Conservation (phyloP, 2,888 invertebrate genomes). For the Ennomos quercinarius region DNA sequence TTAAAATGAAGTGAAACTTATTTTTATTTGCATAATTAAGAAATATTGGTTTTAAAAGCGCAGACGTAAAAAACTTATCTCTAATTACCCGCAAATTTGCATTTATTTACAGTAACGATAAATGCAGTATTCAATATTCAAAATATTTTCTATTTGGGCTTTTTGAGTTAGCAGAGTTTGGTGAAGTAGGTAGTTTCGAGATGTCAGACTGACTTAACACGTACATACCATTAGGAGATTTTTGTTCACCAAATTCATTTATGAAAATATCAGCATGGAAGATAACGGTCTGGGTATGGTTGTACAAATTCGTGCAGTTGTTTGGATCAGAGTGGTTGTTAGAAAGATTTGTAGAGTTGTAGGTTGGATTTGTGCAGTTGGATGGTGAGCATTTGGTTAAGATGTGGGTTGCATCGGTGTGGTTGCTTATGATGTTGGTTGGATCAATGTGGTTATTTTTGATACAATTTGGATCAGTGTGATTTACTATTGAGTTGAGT, state of each 20-base stretch:
- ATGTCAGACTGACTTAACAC: conserved; percentile 13
- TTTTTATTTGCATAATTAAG: neutral
- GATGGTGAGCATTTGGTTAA: neutral
- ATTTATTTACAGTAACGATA: neutral
- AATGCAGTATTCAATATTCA: conserved; percentile 31
- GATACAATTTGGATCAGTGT: neutral
- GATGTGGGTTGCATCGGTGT: neutral
- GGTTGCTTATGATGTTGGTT: neutral
- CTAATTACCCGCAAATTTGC: neutral
- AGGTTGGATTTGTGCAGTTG: neutral
- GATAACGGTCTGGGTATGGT: conserved; percentile 2
- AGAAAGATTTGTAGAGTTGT: neutral
- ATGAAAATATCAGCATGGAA: conserved; percentile 7
- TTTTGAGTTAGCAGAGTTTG: conserved; percentile 26
- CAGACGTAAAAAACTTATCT: neutral
- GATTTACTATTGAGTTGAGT: neutral
- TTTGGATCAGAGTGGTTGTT: neutral
- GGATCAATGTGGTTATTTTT: no score
- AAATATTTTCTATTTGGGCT: conserved; percentile 33
- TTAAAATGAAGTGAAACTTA: neutral
- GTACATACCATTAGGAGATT: conserved; percentile 20
- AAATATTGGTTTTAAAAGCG: conserved; percentile 1
- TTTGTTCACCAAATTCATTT: conserved; percentile 14
- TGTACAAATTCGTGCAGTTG: neutral
- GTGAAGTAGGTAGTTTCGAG: conserved; percentile 14